These are phyloP conservation scores for Anaspis maculata DNA, from an alignment of 2,888 invertebrate species.

Conservation along the genomic window DNA sequence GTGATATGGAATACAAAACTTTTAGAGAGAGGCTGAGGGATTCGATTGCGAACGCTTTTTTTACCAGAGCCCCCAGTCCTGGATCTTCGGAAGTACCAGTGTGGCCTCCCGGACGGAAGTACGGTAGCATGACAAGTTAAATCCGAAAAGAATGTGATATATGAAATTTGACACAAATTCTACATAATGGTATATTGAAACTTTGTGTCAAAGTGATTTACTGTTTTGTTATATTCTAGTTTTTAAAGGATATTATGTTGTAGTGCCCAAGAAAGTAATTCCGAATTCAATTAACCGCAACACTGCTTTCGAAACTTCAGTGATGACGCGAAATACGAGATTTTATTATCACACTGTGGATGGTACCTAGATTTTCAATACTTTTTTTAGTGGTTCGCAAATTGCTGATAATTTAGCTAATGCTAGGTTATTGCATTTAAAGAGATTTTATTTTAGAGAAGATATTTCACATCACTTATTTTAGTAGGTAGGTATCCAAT, in stretches of 20 bases:
- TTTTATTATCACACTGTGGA: too few species aligned
- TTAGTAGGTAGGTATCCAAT: too few species aligned
- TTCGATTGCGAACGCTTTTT: slow-evolving; percentile 56
- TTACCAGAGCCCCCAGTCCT: slow-evolving; percentile 37
- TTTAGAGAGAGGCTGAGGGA: slow-evolving; percentile 75
- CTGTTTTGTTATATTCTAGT: slow-evolving; percentile 4
- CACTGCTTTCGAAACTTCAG: neutral
- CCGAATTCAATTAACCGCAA: neutral
- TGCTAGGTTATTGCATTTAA: too few species aligned
- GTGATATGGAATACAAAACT: slow-evolving; percentile 80
- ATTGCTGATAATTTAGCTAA: too few species aligned
- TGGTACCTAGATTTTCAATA: too few species aligned
- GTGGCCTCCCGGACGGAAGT: slow-evolving; percentile 44
- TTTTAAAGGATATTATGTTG: neutral
- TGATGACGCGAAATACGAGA: too few species aligned
- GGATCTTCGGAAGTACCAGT: slow-evolving; percentile 33
- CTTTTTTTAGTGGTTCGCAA: too few species aligned
- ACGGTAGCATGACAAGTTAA: slow-evolving; percentile 48
- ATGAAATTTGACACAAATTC: neutral
- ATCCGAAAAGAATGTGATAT: slow-evolving; percentile 2
- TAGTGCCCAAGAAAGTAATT: neutral
- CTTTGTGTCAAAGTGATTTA: slow-evolving; percentile 11
- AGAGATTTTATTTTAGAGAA: too few species aligned
- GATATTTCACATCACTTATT: too few species aligned
- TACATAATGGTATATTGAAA: too few species aligned